phyloP scores from a whole-genome alignment of 2,113 vertebrate genomes.

The Gymnarchus niloticus region DNA sequence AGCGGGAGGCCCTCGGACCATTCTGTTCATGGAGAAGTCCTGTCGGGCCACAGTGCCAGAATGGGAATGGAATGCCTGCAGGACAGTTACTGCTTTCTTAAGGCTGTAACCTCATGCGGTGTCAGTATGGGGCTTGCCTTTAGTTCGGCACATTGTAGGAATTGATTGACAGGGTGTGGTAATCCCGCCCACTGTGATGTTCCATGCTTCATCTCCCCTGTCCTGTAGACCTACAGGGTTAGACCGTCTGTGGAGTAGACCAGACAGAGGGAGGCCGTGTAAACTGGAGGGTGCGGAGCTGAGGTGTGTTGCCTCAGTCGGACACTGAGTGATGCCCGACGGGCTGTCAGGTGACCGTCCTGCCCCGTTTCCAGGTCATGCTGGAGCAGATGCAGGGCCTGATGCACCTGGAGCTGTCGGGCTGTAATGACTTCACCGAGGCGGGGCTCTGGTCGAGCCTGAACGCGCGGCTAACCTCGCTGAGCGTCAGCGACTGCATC shows the following conservation, averaged over 20 bases:
- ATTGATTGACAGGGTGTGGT: neutral
- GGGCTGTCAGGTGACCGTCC: no score
- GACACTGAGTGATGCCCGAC: no score
- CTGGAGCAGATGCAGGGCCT: conserved; percentile 98
- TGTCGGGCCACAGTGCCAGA: neutral
- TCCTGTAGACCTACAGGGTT: no score
- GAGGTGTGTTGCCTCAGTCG: no score
- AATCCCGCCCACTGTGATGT: neutral
- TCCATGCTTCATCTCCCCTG: neutral
- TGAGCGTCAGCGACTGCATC: conserved; percentile 97
- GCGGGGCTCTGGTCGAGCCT: conserved; percentile 96
- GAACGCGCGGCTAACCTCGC: conserved; percentile 87
- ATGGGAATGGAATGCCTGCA: neutral
- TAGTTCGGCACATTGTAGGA: neutral
- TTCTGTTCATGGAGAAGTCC: no score
- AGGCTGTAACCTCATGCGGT: neutral
- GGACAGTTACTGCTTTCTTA: neutral
- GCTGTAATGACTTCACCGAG: conserved; percentile 97
- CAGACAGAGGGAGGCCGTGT: neutral
- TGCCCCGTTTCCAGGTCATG: conserved; percentile 75
- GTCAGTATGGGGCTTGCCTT: no score
- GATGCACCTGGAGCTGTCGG: conserved; percentile 87
- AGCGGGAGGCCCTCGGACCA: no score
- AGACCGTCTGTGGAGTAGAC: neutral
- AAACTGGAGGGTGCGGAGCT: neutral